These are phyloP conservation scores for Adelphocoris suturalis DNA, from an alignment of 2,888 invertebrate species.

Conservation along the genomic window DNA sequence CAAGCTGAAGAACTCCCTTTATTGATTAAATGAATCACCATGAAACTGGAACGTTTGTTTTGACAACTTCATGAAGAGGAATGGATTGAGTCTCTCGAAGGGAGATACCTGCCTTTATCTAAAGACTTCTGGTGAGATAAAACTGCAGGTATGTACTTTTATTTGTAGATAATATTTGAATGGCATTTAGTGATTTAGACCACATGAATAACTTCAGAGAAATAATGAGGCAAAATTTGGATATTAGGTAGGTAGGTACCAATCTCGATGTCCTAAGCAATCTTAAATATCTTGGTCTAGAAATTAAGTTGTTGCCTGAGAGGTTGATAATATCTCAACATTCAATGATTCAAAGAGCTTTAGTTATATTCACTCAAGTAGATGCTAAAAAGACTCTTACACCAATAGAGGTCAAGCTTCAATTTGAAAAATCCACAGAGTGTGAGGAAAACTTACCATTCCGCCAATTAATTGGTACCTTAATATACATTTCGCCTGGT, in stretches of 20 bases:
- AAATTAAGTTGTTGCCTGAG: conserved; percentile 1
- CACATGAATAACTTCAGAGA: not conserved
- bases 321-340: conserved; percentile 23
- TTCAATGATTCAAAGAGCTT: not conserved
- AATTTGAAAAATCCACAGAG: conserved; percentile 16
- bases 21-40: conserved; percentile 54
- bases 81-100: conserved; percentile 33
- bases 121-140: not conserved
- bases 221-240: not conserved
- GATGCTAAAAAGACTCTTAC: conserved; percentile 40
- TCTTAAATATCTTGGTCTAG: conserved; percentile 46
- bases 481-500: conserved; percentile 38
- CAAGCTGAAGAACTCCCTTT: conserved; percentile 46
- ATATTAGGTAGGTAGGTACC: not conserved
- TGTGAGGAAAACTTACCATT: conserved; percentile 29
- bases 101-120: conserved; percentile 53
- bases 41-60: conserved; percentile 53
- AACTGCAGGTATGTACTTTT: conserved; percentile 47
- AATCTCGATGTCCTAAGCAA: not conserved
- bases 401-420: conserved; percentile 44
- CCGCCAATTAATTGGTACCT: conserved; percentile 48
- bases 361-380: conserved; percentile 5
- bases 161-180: conserved; percentile 49
- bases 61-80: conserved; percentile 29
- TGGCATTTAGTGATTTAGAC: not conserved